Percentiles rank a stretch among this genome's conserved stretches.
Conservation (phyloP, 2,888 invertebrate species). For the Chymomyza amoena region DNA sequence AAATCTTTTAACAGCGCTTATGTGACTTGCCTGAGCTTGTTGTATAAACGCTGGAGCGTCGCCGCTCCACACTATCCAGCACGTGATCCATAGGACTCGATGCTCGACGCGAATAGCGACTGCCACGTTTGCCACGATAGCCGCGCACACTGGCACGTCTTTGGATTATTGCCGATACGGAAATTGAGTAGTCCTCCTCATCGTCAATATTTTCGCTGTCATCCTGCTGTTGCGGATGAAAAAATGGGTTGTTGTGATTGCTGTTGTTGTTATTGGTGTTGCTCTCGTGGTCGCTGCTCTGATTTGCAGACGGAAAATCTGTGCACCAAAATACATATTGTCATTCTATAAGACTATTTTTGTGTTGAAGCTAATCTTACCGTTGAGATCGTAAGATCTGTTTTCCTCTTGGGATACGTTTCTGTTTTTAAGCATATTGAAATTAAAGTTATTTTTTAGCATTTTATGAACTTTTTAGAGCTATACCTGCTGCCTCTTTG, state of each 20-base stretch:
- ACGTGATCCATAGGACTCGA: slow-evolving; percentile 80
- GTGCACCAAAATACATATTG: not conserved
- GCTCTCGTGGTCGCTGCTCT: slow-evolving; percentile 53
- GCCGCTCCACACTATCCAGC: slow-evolving; percentile 78
- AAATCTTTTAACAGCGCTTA: slow-evolving; percentile 35
- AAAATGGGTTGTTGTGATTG: slow-evolving; percentile 23
- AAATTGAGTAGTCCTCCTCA: slow-evolving; percentile 92
- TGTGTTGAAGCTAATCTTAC: slow-evolving; percentile 28
- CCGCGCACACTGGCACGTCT: slow-evolving; percentile 87
- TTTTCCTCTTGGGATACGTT: slow-evolving; percentile 62
- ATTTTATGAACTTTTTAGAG: not conserved
- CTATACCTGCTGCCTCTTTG: slow-evolving; percentile 60
- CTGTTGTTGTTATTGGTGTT: slow-evolving; percentile 23
- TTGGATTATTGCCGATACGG: slow-evolving; percentile 90
- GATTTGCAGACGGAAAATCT: slow-evolving; percentile 18
- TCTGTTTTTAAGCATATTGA: slow-evolving; percentile 30
- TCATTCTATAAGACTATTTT: not conserved
- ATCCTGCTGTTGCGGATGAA: slow-evolving; percentile 12
- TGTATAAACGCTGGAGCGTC: slow-evolving; percentile 88
- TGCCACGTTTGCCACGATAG: slow-evolving; percentile 81
- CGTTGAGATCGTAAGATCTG: slow-evolving; percentile 55
- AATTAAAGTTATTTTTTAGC: not conserved
- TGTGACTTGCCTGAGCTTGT: slow-evolving; percentile 92
- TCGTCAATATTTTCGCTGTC: slow-evolving; percentile 78
- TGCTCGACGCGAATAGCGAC: slow-evolving; percentile 81